Base-by-base conservation (phyloP, 1,140 invertebrate genomes). In the Macrobrachium nipponense region DNA sequence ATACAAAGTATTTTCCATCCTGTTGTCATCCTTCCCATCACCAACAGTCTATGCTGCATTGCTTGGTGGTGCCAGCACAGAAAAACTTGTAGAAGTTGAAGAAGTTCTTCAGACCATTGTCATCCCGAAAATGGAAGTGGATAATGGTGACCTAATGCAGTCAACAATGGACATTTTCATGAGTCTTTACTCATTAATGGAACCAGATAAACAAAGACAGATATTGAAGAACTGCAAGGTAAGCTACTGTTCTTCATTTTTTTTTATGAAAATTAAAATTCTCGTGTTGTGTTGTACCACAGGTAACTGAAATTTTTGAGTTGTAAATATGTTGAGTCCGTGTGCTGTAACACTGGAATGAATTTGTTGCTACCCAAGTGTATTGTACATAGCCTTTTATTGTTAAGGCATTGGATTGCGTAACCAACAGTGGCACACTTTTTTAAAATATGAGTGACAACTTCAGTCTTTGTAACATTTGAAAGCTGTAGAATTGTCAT, bases 11-110 rank as follows among this genome's bases (percentile, higher is more conserved):
- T 80, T 80, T 64, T 66, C 78, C 36, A 64, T 68, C 43, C 62
- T 80, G 5, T 27, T 80, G 10, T 80, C 27, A n/a, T 80, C 78
- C 17, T 80, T 80, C 36, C 78, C 78, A 44, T 80, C 78, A 80
- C 62, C 62, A n/a, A 66, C 61, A 43, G 62, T 51, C 58, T 80
- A 80, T 51, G 58, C 62, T 51, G 62, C 78, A 15, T 64, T 80
- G 10, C 27, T 80, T 5, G n/a, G 58, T 68, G 78, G 78, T 6
- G 10, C 20, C 11, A 11, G 15, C 12, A 51, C 20, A 80, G 78
- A 18, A 27, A 68, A 66, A 66, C 59, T 8, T 14, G 62, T 43
- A 44, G 51, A 44, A 20, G 23, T 27, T 14, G 68, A 64, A 66
- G 78, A 66, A 44, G 12, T 80, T 27, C 17, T 80, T 61, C 61